phyloP scores from a whole-genome alignment of 2,113 vertebrate species.

The Xyliphius kryptos region DNA sequence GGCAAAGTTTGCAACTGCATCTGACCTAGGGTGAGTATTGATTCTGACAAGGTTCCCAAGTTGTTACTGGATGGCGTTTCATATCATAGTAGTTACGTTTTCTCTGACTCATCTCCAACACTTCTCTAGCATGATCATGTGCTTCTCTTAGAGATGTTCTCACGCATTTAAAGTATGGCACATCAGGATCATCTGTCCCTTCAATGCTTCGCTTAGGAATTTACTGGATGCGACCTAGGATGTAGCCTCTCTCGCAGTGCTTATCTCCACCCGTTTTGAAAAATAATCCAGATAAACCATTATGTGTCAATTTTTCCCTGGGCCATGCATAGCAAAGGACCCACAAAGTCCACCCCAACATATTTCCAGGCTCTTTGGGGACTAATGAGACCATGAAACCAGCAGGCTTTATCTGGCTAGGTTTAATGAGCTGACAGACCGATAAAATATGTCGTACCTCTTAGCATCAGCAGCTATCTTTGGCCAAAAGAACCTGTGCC shows the following conservation, averaged over 20 bases:
- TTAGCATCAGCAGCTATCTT: neutral
- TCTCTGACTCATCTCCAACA: neutral
- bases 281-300: conserved; percentile 18
- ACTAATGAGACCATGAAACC: conserved; percentile 1
- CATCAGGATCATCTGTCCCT: neutral
- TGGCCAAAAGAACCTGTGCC: conserved; percentile 16
- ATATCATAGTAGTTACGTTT: neutral
- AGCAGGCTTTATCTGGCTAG: conserved; percentile 4
- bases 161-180: neutral
- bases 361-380: neutral
- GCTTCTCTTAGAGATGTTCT: neutral
- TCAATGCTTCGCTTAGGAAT: neutral
- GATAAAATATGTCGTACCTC: neutral
- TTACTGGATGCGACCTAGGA: neutral
- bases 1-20: too few relatives aligned
- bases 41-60: too few relatives aligned
- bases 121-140: neutral
- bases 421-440: conserved; percentile 1
- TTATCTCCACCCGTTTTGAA: conserved; percentile 9
- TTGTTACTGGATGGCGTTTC: too few relatives aligned
- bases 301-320: neutral
- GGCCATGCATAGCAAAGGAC: neutral
- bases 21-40: too few relatives aligned
- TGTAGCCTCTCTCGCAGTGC: neutral
- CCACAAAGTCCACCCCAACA: neutral